phyloP scores from a whole-genome alignment of 1,140 invertebrate genomes.

The Meloidogyne hapla region DNA sequence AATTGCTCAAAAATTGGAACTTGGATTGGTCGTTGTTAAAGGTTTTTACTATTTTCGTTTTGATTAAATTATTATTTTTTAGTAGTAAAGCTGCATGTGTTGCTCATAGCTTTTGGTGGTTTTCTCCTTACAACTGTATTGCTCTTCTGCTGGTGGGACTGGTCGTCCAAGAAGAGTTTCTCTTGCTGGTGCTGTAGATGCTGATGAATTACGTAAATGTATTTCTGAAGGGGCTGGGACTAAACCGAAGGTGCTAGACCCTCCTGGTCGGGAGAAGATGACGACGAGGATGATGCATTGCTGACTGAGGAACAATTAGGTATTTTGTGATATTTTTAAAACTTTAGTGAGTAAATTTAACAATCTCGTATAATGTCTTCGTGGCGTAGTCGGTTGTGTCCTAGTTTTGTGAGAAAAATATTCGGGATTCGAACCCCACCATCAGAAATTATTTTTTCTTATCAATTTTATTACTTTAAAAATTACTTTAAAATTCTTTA shows the following conservation, averaged over 20 bases:
- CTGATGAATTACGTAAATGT: slow-evolving; percentile 53
- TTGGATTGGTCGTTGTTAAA: too few species aligned
- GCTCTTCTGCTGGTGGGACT: slow-evolving; percentile 64
- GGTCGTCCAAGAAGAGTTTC: slow-evolving; percentile 57
- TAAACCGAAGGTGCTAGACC: slow-evolving; percentile 25
- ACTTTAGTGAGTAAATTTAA: background rate
- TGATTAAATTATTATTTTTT: too few species aligned
- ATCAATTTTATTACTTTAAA: background rate
- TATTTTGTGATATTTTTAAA: background rate
- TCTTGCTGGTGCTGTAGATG: slow-evolving; percentile 57
- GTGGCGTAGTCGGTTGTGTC: background rate
- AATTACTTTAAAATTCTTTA: background rate
- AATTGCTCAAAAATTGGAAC: too few species aligned
- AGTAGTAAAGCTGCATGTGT: too few species aligned
- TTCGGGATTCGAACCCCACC: background rate
- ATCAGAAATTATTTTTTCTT: background rate
- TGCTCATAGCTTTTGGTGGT: too few species aligned
- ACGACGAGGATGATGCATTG: slow-evolving; percentile 39
- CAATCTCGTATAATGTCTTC: background rate
- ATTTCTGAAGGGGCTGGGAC: slow-evolving; percentile 32
- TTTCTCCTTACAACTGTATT: too few species aligned
- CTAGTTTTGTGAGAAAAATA: background rate
- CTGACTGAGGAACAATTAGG: slow-evolving; percentile 38
- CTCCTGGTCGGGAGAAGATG: slow-evolving; percentile 35
- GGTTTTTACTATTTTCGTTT: too few species aligned